These are phyloP conservation scores for Bos taurus DNA, from an alignment of 2,113 vertebrate species.

Conservation along the genomic window DNA sequence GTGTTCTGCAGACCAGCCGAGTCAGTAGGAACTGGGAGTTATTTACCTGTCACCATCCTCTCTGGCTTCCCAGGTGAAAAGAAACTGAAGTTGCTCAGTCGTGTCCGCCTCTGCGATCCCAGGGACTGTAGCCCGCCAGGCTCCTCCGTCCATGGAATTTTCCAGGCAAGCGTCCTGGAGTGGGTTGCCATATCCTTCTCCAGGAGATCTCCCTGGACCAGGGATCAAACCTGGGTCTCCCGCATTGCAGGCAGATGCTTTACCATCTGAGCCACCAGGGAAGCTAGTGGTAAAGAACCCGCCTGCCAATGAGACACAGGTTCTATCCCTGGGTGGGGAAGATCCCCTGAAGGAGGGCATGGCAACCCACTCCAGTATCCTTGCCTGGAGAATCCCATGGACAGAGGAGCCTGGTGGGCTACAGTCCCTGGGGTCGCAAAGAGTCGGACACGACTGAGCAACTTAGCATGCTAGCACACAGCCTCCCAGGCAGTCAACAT, in stretches of 20 bases:
- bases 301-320: accelerated
- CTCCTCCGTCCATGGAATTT: background rate
- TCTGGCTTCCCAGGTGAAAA: background rate
- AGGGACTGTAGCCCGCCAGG: background rate
- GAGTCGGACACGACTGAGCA: background rate
- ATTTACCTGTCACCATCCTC: background rate
- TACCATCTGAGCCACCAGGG: background rate
- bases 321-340: accelerated
- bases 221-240: accelerated
- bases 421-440: background rate
- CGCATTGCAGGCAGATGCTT: background rate
- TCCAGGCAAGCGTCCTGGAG: background rate
- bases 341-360: background rate
- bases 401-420: background rate
- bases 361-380: background rate
- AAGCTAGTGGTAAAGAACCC: background rate
- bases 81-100: background rate
- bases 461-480: background rate
- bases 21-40: accelerated
- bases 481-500: accelerated
- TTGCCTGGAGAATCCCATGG: background rate
- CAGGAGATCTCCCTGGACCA: background rate
- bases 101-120: accelerated
- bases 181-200: background rate
- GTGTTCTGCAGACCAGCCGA: background rate